Percentiles rank a stretch among this genome's conserved stretches.
Evolutionary conservation across 2,797 vertebrate genomes (phyloP).

Genomic region (Serranus cabrilla): DNA sequence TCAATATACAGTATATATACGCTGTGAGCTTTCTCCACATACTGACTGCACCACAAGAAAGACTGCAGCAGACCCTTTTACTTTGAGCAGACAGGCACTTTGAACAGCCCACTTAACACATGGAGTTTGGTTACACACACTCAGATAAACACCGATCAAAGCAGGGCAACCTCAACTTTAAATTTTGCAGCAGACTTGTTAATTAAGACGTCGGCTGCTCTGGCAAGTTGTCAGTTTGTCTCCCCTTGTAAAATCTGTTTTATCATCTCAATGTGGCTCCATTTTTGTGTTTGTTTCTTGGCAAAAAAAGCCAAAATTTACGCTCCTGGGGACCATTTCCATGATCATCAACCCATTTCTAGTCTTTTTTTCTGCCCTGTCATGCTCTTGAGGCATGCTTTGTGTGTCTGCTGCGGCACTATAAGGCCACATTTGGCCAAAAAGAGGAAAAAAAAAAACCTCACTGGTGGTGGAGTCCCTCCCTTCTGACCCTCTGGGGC

Average conservation of each 20-base stretch:
- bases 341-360: background rate
- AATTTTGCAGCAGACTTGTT: constrained; percentile 49
- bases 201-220: constrained; percentile 31
- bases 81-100: constrained; percentile 31
- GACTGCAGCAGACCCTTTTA: constrained; percentile 30
- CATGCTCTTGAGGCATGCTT: constrained; percentile 12
- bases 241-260: constrained; percentile 12
- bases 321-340: background rate
- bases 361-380: background rate
- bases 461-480: constrained; percentile 53
- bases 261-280: background rate
- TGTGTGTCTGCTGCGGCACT: constrained; percentile 31
- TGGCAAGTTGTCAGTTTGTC: constrained; percentile 13
- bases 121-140: constrained; percentile 47
- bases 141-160: constrained; percentile 72
- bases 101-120: constrained; percentile 41
- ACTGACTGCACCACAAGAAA: constrained; percentile 58
- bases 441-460: constrained; percentile 5
- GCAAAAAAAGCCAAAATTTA: background rate
- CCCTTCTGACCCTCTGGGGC: constrained; percentile 66
- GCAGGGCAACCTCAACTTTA: constrained; percentile 39
- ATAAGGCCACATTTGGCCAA: constrained; percentile 41
- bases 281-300: background rate
- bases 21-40: constrained; percentile 30
- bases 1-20: constrained; percentile 40